A percentile compares a stretch with the other conserved stretches of the same genome.
Conservation (phyloP, 2,888 invertebrate genomes). For the Drosophila leonis region DNA sequence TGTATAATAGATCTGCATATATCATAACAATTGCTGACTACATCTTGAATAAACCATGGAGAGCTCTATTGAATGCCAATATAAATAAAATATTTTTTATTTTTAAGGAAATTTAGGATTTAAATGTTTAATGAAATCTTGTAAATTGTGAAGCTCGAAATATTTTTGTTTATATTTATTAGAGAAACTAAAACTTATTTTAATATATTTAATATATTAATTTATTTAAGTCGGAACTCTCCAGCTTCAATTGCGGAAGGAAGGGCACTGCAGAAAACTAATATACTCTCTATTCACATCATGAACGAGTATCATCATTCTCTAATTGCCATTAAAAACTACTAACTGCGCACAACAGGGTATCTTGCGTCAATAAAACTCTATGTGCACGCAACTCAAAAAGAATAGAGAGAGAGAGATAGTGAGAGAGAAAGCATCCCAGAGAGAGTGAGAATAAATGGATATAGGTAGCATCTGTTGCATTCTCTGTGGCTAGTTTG, state of each 20-base stretch:
- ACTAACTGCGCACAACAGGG: neutral
- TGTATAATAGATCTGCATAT: constrained; percentile 3
- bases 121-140: neutral
- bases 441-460: constrained; percentile 9
- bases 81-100: neutral
- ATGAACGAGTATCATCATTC: too few species aligned
- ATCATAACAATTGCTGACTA: neutral
- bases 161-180: neutral
- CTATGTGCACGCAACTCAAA: constrained; percentile 5
- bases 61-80: neutral
- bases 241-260: too few species aligned
- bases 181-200: too few species aligned
- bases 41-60: neutral
- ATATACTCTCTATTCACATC: neutral
- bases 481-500: constrained; percentile 46
- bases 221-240: too few species aligned
- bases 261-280: neutral
- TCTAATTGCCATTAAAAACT: too few species aligned
- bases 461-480: constrained; percentile 26
- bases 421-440: neutral
- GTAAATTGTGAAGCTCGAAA: neutral
- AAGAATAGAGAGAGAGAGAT: neutral
- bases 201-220: too few species aligned
- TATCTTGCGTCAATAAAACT: neutral
- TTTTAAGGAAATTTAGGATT: neutral